Percentiles rank a stretch among this genome's conserved stretches.
These are phyloP conservation scores for Lanius ludovicianus DNA, from an alignment of 2,113 vertebrate species.

Conservation along the genomic window DNA sequence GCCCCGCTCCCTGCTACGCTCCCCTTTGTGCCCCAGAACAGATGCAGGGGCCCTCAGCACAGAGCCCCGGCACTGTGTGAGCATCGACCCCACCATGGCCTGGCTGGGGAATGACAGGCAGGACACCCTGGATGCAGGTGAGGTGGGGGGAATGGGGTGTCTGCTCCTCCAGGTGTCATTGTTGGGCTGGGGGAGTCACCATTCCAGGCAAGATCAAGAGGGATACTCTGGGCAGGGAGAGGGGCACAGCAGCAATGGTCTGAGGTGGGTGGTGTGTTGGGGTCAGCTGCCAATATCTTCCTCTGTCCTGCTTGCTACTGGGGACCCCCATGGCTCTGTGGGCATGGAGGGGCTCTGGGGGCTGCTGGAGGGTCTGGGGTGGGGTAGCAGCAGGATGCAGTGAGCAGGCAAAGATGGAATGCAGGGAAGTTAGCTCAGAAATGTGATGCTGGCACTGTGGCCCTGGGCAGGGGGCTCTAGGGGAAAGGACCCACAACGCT, in stretches of 20 bases:
- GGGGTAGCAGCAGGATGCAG: too few species aligned
- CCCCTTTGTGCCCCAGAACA: not conserved
- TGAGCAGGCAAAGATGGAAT: too few species aligned
- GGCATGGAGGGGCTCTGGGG: not conserved
- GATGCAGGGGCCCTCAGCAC: not conserved
- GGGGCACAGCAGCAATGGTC: not conserved
- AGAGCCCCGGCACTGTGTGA: accelerated
- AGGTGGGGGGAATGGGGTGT: accelerated
- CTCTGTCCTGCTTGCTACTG: not conserved
- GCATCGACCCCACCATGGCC: not conserved
- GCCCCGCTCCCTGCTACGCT: not conserved
- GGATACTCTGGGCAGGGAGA: not conserved
- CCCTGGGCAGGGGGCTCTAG: not conserved
- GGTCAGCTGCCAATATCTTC: not conserved
- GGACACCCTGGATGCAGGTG: not conserved
- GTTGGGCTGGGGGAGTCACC: not conserved
- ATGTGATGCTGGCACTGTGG: accelerated
- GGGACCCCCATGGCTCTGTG: not conserved
- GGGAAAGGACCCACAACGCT: accelerated
- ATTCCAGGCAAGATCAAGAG: accelerated
- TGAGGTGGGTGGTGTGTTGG: not conserved
- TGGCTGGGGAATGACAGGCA: not conserved
- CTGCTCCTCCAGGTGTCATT: accelerated
- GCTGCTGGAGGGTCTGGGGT: not conserved
- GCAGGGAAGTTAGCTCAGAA: not conserved